phyloP scores from a whole-genome alignment of 2,888 invertebrate genomes.

The Tenthredo scrophulariae region DNA sequence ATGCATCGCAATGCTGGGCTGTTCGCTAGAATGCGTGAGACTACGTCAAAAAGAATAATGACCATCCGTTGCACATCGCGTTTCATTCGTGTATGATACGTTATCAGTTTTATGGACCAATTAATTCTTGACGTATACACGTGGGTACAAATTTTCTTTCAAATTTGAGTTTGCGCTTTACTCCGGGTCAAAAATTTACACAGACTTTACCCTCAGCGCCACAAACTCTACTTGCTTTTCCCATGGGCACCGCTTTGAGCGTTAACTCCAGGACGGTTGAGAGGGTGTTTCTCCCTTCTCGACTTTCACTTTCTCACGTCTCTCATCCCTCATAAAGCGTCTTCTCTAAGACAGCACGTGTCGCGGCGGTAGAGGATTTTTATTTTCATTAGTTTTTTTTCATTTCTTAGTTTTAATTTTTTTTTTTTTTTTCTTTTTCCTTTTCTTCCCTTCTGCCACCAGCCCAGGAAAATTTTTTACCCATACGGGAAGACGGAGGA shows the following conservation, averaged over 20 bases:
- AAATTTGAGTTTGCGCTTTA: neutral
- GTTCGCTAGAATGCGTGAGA: neutral
- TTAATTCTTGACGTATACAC: neutral
- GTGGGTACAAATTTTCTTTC: neutral
- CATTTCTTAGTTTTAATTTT: neutral
- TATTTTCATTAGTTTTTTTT: conserved; percentile 23
- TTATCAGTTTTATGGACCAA: neutral
- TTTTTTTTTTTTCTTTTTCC: neutral
- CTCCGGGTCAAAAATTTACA: conserved; percentile 13
- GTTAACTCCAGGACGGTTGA: conserved; percentile 29
- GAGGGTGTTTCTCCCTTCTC: conserved; percentile 20
- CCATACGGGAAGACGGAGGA: neutral
- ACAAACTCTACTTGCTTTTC: conserved; percentile 34
- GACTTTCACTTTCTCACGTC: conserved; percentile 11
- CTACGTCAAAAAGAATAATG: neutral
- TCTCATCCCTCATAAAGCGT: conserved; percentile 32
- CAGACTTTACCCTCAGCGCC: conserved; percentile 21
- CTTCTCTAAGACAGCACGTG: neutral
- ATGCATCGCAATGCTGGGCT: neutral
- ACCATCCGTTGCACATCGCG: neutral
- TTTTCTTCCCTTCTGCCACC: neutral
- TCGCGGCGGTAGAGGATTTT: neutral
- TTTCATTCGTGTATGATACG: neutral
- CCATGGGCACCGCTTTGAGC: conserved; percentile 36
- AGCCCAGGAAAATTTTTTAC: neutral